Evolutionary conservation across 1,140 invertebrate genomes (phyloP), one percentile per base, ranked within the genome.

Genomic region (Schlechtendalia chinensis): DNA sequence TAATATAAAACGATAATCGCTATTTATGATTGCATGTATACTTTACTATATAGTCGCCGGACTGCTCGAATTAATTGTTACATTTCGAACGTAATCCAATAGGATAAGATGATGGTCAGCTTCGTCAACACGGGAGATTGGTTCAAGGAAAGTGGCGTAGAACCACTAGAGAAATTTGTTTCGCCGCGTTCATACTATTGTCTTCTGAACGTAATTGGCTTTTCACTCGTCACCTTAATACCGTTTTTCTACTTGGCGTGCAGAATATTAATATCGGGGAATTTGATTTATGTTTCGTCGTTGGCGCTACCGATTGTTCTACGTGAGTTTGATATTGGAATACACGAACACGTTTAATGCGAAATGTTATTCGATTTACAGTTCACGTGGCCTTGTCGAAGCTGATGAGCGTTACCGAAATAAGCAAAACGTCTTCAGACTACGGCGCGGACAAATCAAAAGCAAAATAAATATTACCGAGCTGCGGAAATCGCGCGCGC

Each of bases 71-170:
- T 45, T 45, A 45, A 11, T 58, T 24, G 11, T 58, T 24, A 3
- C 56, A 8, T 58, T 58, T 24, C 11, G 6, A 19, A 56, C 11
- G 56, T 58, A 3, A 45, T 14, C 47, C 32, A 63, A 56, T 81
- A 93, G 91, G 93, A 95, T 86, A 89, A 90, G 85, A 88, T 95
- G 87, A 89, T 91, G 83, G 92, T 94, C 54, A 94, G 93, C 83
- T 95, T 94, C 85, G 84, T 91, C 45, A 88, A 92, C 84, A 93
- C 92, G n/a, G 93, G 93, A 27, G 92, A 93, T 86, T 95, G 93
- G 85, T 94, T 94, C 84, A 86, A 88, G 67, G 90, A 90, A 17
- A 93, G 92, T 22, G 92, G 92, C 5, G 88, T 93, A 5, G 86
- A 88, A 84, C 87, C 88, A 85, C 85, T 90, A 50, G 88, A 90